Evolutionary conservation across 2,888 invertebrate species (phyloP), one percentile per base, ranked within the genome.

Genomic region (Metopia argyrocephala): DNA sequence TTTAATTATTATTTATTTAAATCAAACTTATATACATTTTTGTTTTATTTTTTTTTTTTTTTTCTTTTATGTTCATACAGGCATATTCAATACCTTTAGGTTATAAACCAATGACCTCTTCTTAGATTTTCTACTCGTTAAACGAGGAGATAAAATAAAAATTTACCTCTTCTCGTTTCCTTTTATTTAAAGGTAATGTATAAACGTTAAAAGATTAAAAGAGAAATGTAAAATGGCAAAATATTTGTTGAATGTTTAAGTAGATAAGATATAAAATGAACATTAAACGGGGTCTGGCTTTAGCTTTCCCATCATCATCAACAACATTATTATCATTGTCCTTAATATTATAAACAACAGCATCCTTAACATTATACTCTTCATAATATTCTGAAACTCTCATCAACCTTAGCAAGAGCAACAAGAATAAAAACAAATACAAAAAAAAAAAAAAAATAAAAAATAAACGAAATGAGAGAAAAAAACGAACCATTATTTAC

Each of bases 41-140:
- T 38, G 9, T 31, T 31, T 5, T 31, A 7, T 7, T 31, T 31
- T 2, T 31, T 31, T 1, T 31, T 31, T 1, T 38, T 38, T 9
- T 38, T 38, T 9, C 15, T 12, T 38, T 2, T 15, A 38, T n/a
- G 15, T 38, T 38, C 4, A 38, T 38, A 27, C 7, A 5, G 27
- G 25, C 6, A 56, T 56, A 56, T 18, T 27, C n/a, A 27, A 28
- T 27, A n/a, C 21, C n/a, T 31, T 31, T 1, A 54, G 38, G 23
- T 27, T 56, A 48, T 27, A 50, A 70, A 65, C 59, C 78, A 78
- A 71, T 78, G 71, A 78, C 78, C 78, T 61, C 31, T 66, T 52
- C 6, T 18, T 7, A 48, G 20, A 56, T 2, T 1, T n/a, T 21
- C n/a, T 27, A 0, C 20, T 23, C 18, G 2, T 2, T 21, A 21